Evolutionary conservation across 2,113 vertebrate species (phyloP).

Genomic region (Equus quagga): DNA sequence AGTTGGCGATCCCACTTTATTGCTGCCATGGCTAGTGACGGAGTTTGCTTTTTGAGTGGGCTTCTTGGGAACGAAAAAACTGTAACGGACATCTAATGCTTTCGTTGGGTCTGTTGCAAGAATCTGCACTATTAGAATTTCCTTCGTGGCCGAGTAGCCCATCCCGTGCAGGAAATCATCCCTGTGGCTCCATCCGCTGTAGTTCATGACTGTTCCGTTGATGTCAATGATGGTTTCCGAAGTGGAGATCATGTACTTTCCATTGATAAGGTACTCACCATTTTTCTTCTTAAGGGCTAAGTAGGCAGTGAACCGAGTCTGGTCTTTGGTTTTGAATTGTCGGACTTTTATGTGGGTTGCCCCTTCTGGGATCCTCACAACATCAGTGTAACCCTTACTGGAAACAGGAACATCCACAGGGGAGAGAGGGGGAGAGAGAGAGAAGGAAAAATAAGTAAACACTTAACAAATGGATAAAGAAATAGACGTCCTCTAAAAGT

Average conservation of each 20-base stretch:
- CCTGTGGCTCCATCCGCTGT: constrained; percentile 97
- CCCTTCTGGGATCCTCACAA: constrained; percentile 96
- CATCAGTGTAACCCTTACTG: constrained; percentile 98
- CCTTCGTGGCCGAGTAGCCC: constrained; percentile 94
- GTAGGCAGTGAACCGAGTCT: constrained; percentile 96
- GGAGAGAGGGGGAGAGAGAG: not conserved
- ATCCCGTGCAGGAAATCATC: constrained; percentile 96
- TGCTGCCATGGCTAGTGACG: constrained; percentile 75
- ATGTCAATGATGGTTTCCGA: constrained; percentile 96
- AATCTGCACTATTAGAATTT: constrained; percentile 94
- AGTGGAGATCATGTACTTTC: constrained; percentile 99
- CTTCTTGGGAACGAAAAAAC: constrained; percentile 94
- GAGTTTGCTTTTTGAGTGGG: constrained; percentile 80
- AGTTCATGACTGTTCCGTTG: constrained; percentile 97
- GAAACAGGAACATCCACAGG: not conserved
- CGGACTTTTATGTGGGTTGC: constrained; percentile 97
- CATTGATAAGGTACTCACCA: constrained; percentile 96
- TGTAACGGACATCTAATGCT: constrained; percentile 95
- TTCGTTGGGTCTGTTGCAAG: constrained; percentile 95
- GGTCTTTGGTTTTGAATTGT: constrained; percentile 97
- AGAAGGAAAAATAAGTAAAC: not conserved
- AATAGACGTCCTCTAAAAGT: not conserved
- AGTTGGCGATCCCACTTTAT: constrained; percentile 76
- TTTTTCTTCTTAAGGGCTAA: constrained; percentile 94
- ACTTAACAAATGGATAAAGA: not conserved